Evolutionary conservation across 64 coral and sea anemone species (phyloP).

Genomic region (Montipora cactus): DNA sequence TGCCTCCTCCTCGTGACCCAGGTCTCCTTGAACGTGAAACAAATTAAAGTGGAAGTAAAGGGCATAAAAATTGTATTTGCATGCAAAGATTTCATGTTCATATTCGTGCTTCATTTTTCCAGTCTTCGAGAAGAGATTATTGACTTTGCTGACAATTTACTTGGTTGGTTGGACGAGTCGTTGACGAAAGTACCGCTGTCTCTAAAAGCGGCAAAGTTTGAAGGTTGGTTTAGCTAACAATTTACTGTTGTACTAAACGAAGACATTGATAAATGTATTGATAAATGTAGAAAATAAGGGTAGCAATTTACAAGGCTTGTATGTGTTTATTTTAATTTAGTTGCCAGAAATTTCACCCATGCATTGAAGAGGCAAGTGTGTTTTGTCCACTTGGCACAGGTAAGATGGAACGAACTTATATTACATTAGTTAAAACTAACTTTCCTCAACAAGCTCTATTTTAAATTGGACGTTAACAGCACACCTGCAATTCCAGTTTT

Average conservation of each 20-base stretch:
- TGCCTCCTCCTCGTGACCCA: too few relatives aligned
- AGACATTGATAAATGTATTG: too few relatives aligned
- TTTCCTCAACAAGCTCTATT: not conserved
- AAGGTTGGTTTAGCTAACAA: constrained; percentile 53
- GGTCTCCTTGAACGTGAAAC: too few relatives aligned
- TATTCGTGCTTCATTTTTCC: not conserved
- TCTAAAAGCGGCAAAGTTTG: constrained; percentile 77
- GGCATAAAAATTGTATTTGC: too few relatives aligned
- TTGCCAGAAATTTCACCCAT: constrained; percentile 82
- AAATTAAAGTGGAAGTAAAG: too few relatives aligned
- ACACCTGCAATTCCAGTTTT: too few relatives aligned
- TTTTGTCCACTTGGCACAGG: constrained; percentile 96
- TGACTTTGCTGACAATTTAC: constrained; percentile 85
- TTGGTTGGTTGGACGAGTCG: constrained; percentile 80
- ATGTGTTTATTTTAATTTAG: constrained; percentile 12
- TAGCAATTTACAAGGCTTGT: too few relatives aligned
- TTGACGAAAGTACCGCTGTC: constrained; percentile 71
- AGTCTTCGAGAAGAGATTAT: constrained; percentile 93
- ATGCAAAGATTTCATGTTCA: too few relatives aligned
- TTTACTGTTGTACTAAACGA: too few relatives aligned
- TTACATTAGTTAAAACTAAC: not conserved
- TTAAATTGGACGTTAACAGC: not conserved
- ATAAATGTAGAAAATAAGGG: too few relatives aligned
- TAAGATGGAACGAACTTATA: not conserved
- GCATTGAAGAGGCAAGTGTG: constrained; percentile 88